phyloP scores from a whole-genome alignment of 2,797 vertebrate genomes.

The Natrix natrix region DNA sequence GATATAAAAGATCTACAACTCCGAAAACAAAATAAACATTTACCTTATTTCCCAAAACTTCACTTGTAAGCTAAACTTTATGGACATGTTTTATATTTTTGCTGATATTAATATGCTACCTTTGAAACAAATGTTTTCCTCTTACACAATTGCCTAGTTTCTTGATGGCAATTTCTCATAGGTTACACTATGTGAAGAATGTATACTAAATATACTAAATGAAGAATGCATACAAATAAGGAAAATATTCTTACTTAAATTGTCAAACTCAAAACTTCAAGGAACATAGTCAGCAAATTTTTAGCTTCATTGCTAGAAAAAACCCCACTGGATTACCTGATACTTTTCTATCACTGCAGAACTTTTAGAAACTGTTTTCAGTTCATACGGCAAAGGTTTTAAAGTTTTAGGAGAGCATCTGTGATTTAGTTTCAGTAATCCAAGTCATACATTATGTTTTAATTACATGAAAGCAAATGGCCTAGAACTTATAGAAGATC shows the following conservation, averaged over 20 bases:
- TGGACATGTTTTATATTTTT: neutral
- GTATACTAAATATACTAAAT: neutral
- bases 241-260: neutral
- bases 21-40: neutral
- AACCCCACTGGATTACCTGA: neutral
- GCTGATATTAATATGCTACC: neutral
- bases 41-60: neutral
- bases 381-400: neutral
- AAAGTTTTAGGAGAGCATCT: neutral
- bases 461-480: neutral
- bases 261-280: neutral
- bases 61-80: neutral
- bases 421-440: neutral
- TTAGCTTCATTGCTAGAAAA: neutral
- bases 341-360: neutral
- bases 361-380: neutral
- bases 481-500: neutral
- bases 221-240: neutral
- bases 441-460: neutral
- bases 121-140: neutral
- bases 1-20: neutral
- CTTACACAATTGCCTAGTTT: neutral
- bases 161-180: neutral
- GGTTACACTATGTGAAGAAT: neutral
- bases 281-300: neutral